Percentiles rank a stretch among this genome's conserved stretches.
Evolutionary conservation across 53 echinoderm and acorn worm species (phyloP).

Genomic region (Paelopatides confundens): DNA sequence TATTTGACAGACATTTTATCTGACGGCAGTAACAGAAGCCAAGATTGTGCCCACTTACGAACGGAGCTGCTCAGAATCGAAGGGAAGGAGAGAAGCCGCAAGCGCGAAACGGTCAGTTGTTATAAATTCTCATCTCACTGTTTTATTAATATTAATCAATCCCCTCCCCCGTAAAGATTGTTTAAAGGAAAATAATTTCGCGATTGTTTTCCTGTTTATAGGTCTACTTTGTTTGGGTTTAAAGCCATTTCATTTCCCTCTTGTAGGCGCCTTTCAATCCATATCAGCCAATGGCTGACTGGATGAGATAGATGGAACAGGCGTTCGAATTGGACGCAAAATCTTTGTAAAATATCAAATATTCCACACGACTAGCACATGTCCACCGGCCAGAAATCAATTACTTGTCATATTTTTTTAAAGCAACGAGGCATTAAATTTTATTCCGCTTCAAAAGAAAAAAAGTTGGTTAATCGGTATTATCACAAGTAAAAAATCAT

Average conservation of each 20-base stretch:
- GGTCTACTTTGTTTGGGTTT: conserved; percentile 5
- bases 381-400: conserved; percentile 36
- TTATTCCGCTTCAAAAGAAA: conserved; percentile 40
- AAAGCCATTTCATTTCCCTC: neutral
- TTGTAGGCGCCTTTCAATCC: neutral
- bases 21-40: conserved; percentile 62
- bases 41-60: conserved; percentile 66
- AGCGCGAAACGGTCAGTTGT: conserved; percentile 71
- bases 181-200: conserved; percentile 7
- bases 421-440: conserved; percentile 52
- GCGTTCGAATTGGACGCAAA: conserved; percentile 31
- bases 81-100: conserved; percentile 66
- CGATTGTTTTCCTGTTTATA: conserved; percentile 43
- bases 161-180: neutral
- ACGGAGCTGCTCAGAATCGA: conserved; percentile 78
- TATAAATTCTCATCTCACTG: neutral
- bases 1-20: conserved; percentile 90
- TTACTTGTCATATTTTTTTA: conserved; percentile 55
- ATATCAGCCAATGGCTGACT: neutral
- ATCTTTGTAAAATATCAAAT: conserved; percentile 35
- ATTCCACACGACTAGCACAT: conserved; percentile 37
- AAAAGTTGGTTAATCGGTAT: conserved; percentile 17
- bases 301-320: neutral
- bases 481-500: conserved; percentile 6
- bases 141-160: conserved; percentile 10